Conservation (phyloP, 2,113 vertebrate species). For the Etia nguti region DNA sequence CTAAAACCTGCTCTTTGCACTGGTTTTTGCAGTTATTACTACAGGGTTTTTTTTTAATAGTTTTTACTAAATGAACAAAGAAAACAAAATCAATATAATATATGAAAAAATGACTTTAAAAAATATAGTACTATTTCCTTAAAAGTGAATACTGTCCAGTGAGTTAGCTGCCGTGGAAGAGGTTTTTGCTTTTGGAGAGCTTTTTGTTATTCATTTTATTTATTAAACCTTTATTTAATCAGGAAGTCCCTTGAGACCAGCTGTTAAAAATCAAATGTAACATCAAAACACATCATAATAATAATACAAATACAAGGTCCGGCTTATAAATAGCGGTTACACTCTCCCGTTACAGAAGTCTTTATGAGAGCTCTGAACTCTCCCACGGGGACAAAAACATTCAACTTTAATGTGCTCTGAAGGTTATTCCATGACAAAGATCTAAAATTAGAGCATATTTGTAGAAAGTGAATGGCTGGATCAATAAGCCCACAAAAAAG, state of each 20-base stretch:
- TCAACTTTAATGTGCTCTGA: background rate
- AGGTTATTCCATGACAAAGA: background rate
- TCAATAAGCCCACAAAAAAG: accelerated
- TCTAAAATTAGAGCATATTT: background rate
- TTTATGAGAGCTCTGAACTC: background rate
- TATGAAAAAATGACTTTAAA: background rate
- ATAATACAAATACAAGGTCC: background rate
- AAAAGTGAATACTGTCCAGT: background rate
- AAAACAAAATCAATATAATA: background rate
- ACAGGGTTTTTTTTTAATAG: too few species aligned
- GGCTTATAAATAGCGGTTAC: accelerated
- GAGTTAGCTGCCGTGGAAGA: background rate
- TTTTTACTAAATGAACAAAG: too few species aligned
- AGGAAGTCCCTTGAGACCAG: background rate
- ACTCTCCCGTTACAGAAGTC: background rate
- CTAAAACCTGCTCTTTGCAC: background rate
- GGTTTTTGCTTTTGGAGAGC: accelerated
- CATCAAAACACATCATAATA: background rate
- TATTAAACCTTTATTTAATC: background rate
- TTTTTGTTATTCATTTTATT: background rate
- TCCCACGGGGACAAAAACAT: background rate
- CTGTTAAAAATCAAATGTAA: background rate
- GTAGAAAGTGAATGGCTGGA: background rate
- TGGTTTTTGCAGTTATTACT: background rate
- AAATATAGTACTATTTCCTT: background rate